Conservation (phyloP, 2,888 invertebrate genomes). For the Gymnocheta viridis region DNA sequence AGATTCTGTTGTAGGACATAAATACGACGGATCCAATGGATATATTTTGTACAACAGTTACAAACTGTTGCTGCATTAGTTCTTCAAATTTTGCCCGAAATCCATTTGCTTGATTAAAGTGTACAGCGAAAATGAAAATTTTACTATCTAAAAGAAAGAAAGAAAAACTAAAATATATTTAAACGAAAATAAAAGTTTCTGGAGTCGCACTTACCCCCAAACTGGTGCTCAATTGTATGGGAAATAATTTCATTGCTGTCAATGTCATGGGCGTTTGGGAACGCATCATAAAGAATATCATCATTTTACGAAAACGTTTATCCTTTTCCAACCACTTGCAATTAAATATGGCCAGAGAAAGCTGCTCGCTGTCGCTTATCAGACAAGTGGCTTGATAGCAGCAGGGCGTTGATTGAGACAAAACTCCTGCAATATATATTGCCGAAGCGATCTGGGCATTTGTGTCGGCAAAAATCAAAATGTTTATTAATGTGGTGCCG, state of each 20-base stretch:
- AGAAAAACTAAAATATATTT: no score
- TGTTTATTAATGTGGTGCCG: slow-evolving; percentile 70
- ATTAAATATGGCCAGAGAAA: slow-evolving; percentile 69
- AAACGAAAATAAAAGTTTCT: background rate
- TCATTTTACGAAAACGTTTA: slow-evolving; percentile 62
- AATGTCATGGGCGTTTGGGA: slow-evolving; percentile 55
- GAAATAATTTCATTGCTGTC: slow-evolving; percentile 69
- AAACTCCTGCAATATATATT: slow-evolving; percentile 66
- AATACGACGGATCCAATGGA: no score
- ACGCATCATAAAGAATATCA: slow-evolving; percentile 69
- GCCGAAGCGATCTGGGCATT: slow-evolving; percentile 65
- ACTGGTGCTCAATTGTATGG: slow-evolving; percentile 70
- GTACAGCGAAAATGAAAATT: slow-evolving; percentile 64
- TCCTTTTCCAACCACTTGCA: slow-evolving; percentile 67
- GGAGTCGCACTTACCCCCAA: slow-evolving; percentile 62
- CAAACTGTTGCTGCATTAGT: background rate
- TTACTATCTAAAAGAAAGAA: slow-evolving; percentile 49
- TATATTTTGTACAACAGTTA: no score
- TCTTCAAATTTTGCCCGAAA: slow-evolving; percentile 28
- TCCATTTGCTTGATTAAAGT: slow-evolving; percentile 57
- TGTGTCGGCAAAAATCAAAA: slow-evolving; percentile 67
- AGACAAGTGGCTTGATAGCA: slow-evolving; percentile 70
- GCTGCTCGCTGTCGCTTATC: slow-evolving; percentile 59
- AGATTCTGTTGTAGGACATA: no score
- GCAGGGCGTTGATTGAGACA: slow-evolving; percentile 65